Evolutionary conservation across 2,113 vertebrate species (phyloP).

Genomic region (Passerina amoena): DNA sequence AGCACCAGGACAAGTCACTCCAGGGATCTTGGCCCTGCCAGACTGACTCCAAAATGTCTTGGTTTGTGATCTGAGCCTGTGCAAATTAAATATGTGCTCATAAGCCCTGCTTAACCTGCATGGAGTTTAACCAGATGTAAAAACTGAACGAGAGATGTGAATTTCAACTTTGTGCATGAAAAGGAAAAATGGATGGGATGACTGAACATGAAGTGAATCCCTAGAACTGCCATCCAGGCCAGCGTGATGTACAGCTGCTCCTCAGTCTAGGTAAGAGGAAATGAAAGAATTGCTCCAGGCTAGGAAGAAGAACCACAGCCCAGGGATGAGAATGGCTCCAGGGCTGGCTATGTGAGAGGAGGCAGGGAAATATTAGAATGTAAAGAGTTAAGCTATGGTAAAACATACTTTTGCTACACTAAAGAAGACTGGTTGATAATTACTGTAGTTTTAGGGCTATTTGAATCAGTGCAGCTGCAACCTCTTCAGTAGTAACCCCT

Average conservation of each 20-base stretch:
- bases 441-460: constrained; percentile 88
- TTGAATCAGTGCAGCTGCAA: constrained; percentile 97
- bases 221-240: neutral
- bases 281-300: neutral
- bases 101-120: neutral
- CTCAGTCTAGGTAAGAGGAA: neutral
- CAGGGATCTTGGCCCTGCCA: neutral
- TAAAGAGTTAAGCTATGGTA: constrained; percentile 86
- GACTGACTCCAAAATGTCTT: neutral
- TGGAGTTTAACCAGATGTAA: neutral
- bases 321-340: neutral
- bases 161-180: neutral
- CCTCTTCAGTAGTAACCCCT: constrained; percentile 95
- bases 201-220: neutral
- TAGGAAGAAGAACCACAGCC: neutral
- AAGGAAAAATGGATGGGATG: neutral
- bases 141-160: neutral
- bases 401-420: constrained; percentile 85
- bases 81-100: neutral
- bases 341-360: constrained; percentile 13
- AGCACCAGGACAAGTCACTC: neutral
- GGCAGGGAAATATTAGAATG: constrained; percentile 62
- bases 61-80: neutral
- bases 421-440: constrained; percentile 95
- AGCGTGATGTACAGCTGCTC: neutral